Conservation (phyloP, 53 echinoderm and acorn worm species). For the Stichopus horrens region DNA sequence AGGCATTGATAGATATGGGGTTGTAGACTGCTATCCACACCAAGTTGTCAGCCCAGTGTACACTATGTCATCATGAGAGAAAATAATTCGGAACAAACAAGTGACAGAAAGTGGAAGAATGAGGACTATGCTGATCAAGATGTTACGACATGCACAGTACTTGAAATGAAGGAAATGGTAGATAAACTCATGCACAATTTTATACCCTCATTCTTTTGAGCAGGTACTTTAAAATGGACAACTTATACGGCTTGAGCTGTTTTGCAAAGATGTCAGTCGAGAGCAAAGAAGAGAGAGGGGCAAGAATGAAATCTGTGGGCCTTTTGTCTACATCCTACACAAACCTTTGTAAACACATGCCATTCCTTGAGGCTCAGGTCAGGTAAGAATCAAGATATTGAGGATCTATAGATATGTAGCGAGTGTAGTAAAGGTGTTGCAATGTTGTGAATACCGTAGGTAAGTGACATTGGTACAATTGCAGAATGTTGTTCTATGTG, state of each 20-base stretch:
- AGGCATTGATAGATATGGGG: too few relatives aligned
- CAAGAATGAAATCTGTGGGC: slow-evolving; percentile 95
- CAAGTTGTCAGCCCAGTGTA: too few relatives aligned
- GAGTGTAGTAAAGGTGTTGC: too few relatives aligned
- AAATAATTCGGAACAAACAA: too few relatives aligned
- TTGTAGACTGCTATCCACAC: too few relatives aligned
- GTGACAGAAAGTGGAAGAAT: neutral
- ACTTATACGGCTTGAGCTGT: slow-evolving; percentile 89
- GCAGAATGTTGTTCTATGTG: too few relatives aligned
- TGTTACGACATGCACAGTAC: too few relatives aligned
- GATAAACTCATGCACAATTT: neutral
- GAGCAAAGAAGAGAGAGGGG: slow-evolving; percentile 77
- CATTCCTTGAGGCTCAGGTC: slow-evolving; percentile 90
- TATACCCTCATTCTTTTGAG: neutral
- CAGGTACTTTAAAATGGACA: slow-evolving; percentile 93
- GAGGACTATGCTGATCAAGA: neutral
- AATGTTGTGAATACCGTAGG: too few relatives aligned
- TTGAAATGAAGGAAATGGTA: neutral
- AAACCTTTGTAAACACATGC: slow-evolving; percentile 89
- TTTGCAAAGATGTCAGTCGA: slow-evolving; percentile 94
- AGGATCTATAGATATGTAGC: too few relatives aligned
- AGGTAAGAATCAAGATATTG: slow-evolving; percentile 53
- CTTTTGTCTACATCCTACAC: slow-evolving; percentile 90
- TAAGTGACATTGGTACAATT: too few relatives aligned
- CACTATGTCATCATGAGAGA: too few relatives aligned